Evolutionary conservation across 2,797 vertebrate species (phyloP).

Genomic region (Benthosema pterotum): DNA sequence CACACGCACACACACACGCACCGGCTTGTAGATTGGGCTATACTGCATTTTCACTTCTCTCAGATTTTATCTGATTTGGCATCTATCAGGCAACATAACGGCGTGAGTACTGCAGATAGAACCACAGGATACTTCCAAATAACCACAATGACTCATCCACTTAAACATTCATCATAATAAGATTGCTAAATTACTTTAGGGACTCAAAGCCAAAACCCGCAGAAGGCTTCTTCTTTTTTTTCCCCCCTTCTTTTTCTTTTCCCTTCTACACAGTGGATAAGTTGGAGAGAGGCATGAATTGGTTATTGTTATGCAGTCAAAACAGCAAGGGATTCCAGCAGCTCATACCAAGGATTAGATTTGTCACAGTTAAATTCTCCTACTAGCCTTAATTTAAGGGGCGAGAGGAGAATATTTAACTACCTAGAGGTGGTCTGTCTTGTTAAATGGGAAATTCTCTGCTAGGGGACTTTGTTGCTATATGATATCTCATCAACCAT

Average conservation of each 20-base stretch:
- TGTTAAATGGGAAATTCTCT: conserved; percentile 46
- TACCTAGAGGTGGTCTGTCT: conserved; percentile 33
- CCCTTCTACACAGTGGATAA: conserved; percentile 44
- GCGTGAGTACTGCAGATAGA: neutral
- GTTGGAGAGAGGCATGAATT: conserved; percentile 44
- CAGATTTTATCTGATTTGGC: neutral
- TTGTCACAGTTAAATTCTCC: conserved; percentile 62
- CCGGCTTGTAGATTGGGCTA: too few species aligned
- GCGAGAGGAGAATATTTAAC: conserved; percentile 39
- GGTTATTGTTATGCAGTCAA: conserved; percentile 51
- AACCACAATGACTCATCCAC: conserved; percentile 27
- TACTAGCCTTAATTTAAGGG: conserved; percentile 56
- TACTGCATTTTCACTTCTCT: neutral
- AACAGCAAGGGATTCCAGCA: conserved; percentile 56
- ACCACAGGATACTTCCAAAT: neutral
- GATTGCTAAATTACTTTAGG: conserved; percentile 32
- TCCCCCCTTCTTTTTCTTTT: too few species aligned
- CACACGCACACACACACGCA: too few species aligned
- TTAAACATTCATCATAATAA: conserved; percentile 29
- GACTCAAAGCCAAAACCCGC: conserved; percentile 21
- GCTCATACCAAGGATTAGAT: conserved; percentile 66
- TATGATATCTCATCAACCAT: conserved; percentile 45
- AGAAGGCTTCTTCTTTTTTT: neutral
- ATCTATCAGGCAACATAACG: neutral
- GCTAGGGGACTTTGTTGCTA: conserved; percentile 45